Base-by-base conservation (phyloP, 2,888 invertebrate genomes). In the Polyommatus iphigenia region DNA sequence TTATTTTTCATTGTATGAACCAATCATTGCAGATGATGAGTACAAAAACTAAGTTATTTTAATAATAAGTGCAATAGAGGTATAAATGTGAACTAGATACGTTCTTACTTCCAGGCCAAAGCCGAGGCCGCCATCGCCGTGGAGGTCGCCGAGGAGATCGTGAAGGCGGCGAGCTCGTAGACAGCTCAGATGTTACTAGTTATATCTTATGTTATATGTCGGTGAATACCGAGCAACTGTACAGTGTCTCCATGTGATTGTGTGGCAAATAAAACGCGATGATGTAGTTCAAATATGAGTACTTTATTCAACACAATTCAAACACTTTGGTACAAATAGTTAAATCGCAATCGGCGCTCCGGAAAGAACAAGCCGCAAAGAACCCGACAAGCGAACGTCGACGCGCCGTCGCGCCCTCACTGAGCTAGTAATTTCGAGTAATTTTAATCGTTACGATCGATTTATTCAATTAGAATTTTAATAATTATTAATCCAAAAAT, bases 71-170 rank as follows among this genome's bases (percentile, higher is more conserved):
- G 54, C 54, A 18, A 18, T 18, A 18, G 54, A 18, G 1, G 18
- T 54, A 18, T 54, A 54, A 13, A 50, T 3, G 3, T 50, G 3
- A 13, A 7, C 36, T 50, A 76, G 24, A 46, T 32, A 36, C 24
- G 59, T 41, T 32, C 73, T 78, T 78, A 13, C 75, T 80, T 94
- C 8, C 87, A 96, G 96, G 96, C 95, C 73, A 95, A 95, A 89
- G 99, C 99, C 20, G 98, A 98, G 94, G 99, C 99, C 77, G 96
- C 96, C 81, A 98, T 99, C 86, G 98, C 98, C 59, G 94, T 99
- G 10, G 99, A 99, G 94, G 98, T 99, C 78, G 98, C 97, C 77
- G 99, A 99, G 92, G 98, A 98, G 83, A 95, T 99, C 83, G 96
- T 98, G 78, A 98, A 97, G 91, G 99, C 99, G 81, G 95, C 96